Conservation (phyloP, 2,113 vertebrate genomes). For the Charadrius vociferus region DNA sequence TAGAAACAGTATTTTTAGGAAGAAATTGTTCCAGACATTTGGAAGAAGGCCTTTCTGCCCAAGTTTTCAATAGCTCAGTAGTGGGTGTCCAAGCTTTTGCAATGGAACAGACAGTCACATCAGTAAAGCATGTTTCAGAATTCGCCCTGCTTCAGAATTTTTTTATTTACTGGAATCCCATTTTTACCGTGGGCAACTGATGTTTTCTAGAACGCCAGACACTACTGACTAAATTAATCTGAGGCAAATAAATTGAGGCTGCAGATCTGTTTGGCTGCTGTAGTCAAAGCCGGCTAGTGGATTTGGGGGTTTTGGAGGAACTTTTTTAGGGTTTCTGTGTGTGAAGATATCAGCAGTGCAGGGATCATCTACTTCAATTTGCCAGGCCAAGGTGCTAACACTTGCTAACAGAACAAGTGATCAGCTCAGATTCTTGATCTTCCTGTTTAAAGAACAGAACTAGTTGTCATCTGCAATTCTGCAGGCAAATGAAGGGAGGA, state of each 20-base stretch:
- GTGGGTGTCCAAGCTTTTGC: background rate
- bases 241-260: background rate
- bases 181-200: background rate
- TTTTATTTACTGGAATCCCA: background rate
- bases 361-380: background rate
- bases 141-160: background rate
- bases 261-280: background rate
- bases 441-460: background rate
- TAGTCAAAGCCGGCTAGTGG: background rate
- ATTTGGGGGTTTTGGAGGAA: background rate
- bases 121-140: background rate
- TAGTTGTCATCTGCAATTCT: background rate
- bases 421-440: background rate
- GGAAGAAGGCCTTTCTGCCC: background rate
- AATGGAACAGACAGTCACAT: background rate
- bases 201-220: background rate
- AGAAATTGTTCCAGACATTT: background rate
- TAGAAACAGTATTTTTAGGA: conserved; percentile 7
- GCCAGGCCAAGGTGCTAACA: background rate
- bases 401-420: background rate
- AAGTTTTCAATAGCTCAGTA: background rate
- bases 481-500: background rate
- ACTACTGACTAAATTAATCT: background rate
- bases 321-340: background rate
- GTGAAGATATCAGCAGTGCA: background rate